phyloP scores from a whole-genome alignment of 2,888 invertebrate species.

The Cheilosia variabilis region DNA sequence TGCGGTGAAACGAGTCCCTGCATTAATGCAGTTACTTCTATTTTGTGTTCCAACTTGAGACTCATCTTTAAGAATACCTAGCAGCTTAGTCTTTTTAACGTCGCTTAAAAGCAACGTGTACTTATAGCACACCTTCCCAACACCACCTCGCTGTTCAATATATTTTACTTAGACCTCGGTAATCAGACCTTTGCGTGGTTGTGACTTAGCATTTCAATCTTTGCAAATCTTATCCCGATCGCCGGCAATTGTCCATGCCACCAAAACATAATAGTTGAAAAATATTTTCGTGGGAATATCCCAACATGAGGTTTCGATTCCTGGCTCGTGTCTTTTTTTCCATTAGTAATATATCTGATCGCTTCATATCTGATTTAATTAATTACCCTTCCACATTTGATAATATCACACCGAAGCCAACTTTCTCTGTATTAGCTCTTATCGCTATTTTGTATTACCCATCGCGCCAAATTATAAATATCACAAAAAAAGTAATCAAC shows the following conservation, averaged over 20 bases:
- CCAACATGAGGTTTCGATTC: not conserved
- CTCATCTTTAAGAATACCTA: no score
- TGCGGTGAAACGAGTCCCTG: no score
- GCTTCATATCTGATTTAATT: slow-evolving; percentile 48
- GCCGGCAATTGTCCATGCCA: not conserved
- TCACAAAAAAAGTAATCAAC: slow-evolving; percentile 43
- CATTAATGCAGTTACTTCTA: no score
- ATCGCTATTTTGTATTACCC: slow-evolving; percentile 26
- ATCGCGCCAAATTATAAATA: slow-evolving; percentile 22
- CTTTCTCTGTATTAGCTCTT: slow-evolving; percentile 25
- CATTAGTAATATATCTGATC: slow-evolving; percentile 7
- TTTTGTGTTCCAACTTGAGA: no score
- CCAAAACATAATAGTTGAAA: not conserved
- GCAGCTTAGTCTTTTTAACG: no score
- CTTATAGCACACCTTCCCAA: no score
- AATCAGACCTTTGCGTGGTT: no score
- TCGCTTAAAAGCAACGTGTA: no score
- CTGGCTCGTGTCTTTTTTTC: not conserved
- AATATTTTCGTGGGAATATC: not conserved
- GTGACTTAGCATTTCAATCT: no score
- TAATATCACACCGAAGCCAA: slow-evolving; percentile 24
- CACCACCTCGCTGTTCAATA: no score
- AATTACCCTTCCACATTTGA: slow-evolving; percentile 5
- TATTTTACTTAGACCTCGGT: no score
- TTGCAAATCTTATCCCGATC: not conserved